Percentiles rank a stretch among this genome's conserved stretches.
Conservation (phyloP, 2,888 invertebrate species). For the Oscheius sp. region DNA sequence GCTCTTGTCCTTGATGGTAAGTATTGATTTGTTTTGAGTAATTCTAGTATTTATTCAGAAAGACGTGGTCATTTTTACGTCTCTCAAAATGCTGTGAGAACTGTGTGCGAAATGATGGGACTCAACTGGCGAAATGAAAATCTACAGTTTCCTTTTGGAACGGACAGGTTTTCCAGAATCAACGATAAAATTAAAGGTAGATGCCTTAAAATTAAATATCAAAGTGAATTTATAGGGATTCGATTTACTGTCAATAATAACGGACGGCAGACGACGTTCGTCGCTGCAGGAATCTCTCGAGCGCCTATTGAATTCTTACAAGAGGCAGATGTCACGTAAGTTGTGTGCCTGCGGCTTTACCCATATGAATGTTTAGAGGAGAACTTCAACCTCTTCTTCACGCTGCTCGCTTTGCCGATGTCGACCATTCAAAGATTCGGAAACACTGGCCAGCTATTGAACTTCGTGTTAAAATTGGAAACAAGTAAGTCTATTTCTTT, state of each 20-base stretch:
- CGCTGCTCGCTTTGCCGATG: not conserved
- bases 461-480: not conserved
- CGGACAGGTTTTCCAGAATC: not conserved
- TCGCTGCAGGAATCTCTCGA: slow-evolving; percentile 14
- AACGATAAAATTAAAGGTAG: not conserved
- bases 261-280: not conserved
- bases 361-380: not conserved
- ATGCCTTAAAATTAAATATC: no score
- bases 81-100: not conserved
- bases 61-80: slow-evolving; percentile 29
- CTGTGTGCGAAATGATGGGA: not conserved
- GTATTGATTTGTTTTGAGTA: not conserved
- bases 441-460: slow-evolving; percentile 26
- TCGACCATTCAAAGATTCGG: not conserved
- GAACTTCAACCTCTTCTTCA: not conserved
- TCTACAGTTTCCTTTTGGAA: not conserved
- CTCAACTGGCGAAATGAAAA: not conserved
- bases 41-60: slow-evolving; percentile 2
- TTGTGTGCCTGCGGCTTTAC: no score
- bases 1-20: slow-evolving; percentile 32
- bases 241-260: not conserved
- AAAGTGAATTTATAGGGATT: not conserved
- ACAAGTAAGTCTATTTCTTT: not conserved
- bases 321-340: slow-evolving; percentile 9
- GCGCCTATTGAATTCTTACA: not conserved